These are phyloP conservation scores for Nematolebias whitei DNA, from an alignment of 2,113 vertebrate species.

Conservation along the genomic window DNA sequence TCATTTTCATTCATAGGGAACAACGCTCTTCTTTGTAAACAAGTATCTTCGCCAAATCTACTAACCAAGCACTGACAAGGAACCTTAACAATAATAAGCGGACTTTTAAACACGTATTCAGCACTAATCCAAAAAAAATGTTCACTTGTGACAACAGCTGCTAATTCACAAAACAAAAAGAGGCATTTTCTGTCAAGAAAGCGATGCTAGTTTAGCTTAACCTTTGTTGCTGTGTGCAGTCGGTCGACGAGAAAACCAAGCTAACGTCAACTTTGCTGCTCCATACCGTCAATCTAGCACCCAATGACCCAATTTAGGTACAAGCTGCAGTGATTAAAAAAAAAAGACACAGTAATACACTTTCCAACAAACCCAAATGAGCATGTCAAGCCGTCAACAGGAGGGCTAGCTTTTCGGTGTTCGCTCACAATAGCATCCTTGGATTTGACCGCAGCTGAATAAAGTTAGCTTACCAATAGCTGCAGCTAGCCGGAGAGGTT, in stretches of 20 bases:
- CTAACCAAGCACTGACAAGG: neutral
- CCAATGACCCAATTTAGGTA: neutral
- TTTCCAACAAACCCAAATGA: neutral
- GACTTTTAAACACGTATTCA: rapidly evolving
- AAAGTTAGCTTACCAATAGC: conserved; percentile 62
- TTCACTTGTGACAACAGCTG: neutral
- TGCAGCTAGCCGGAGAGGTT: conserved; percentile 48
- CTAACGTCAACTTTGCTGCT: conserved; percentile 12
- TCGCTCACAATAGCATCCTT: conserved; percentile 45
- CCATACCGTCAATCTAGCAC: neutral
- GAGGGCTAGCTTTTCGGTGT: conserved; percentile 43
- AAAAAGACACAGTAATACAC: neutral
- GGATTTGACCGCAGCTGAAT: conserved; percentile 25
- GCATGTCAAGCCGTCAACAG: conserved; percentile 21
- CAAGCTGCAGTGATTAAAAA: no score
- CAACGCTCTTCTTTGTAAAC: conserved; percentile 11
- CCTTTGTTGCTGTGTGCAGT: conserved; percentile 73
- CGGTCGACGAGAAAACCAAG: conserved; percentile 50
- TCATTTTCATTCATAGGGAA: conserved; percentile 35
- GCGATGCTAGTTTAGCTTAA: conserved; percentile 48
- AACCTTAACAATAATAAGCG: no score
- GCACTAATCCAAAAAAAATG: no score
- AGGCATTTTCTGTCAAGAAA: conserved; percentile 29
- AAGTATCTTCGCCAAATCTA: neutral
- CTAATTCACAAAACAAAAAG: conserved; percentile 5